Conservation (phyloP, 2,797 vertebrate species). For the Fratercula arctica region DNA sequence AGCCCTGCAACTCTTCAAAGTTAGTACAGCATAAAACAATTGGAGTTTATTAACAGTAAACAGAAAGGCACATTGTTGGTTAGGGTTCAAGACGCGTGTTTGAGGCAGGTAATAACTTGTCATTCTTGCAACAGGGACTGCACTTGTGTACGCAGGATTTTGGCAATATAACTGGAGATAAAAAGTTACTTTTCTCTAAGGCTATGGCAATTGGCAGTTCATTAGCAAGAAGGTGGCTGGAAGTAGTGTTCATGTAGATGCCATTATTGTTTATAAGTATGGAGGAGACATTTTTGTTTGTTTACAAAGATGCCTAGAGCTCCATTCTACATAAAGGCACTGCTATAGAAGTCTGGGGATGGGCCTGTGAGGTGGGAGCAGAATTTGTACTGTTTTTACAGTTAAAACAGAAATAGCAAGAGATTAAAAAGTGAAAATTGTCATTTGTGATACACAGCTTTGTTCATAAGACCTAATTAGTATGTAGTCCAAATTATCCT, state of each 20-base stretch:
- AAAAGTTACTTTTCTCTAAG: neutral
- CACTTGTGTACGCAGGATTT: conserved; percentile 37
- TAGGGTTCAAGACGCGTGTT: neutral
- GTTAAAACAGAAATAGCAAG: neutral
- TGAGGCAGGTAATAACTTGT: conserved; percentile 51
- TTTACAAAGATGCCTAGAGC: neutral
- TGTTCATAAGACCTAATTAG: neutral
- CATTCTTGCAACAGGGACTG: conserved; percentile 65
- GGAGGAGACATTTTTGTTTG: conserved; percentile 71
- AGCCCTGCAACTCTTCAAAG: too few relatives aligned
- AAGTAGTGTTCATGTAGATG: conserved; percentile 77
- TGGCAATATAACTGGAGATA: rapidly evolving
- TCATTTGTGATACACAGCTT: neutral
- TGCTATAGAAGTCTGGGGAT: neutral
- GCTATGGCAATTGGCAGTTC: conserved; percentile 69
- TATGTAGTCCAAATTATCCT: neutral
- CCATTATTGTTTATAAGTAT: conserved; percentile 84
- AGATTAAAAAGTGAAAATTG: neutral
- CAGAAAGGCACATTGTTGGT: too few relatives aligned
- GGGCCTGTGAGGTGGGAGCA: neutral
- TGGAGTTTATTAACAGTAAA: too few relatives aligned
- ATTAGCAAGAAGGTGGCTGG: conserved; percentile 87
- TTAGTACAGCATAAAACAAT: too few relatives aligned
- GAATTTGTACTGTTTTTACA: neutral
- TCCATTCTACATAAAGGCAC: neutral